Base-by-base conservation (phyloP, 2,113 vertebrate genomes). In the Gobiocypris rarus region DNA sequence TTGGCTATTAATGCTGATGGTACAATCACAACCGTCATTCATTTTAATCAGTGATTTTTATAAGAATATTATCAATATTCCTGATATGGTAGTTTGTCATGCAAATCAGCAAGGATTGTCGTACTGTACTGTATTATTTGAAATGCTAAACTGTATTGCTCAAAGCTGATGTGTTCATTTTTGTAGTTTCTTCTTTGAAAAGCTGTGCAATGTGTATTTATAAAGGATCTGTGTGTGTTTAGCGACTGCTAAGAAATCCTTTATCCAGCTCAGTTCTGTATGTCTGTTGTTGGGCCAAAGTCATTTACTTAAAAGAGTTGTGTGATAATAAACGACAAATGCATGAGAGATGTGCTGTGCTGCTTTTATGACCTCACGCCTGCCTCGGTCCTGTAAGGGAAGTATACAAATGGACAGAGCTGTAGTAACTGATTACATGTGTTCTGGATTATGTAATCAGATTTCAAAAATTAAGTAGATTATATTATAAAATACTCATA, bases 241-340 rank as follows among this genome's bases (percentile, higher is more conserved):
- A 45, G 9, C 8, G 24, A 3, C 14, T 65, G 22, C 26, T 71
- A 38, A 3, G n/a, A 24, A 65, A 26, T 24, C 43, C 75, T 50
- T 43, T 74, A 26, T 83, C 52, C 5, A 8, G 15, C 65, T 61
- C 13, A 28, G 8, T 67, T 28, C 38, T 82, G 70, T 82, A 43
- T 76, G 48, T 75, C 22, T 59, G 15, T 5, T 34, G 69, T 48
- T 81, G 61, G 24, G 65, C 67, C 67, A 74, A 79, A 80, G 67
- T 31, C n/a, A 24, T 75, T 34, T 52, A 31, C 48, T 70, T 22
- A 58, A 54, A 54, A 24, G 43, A 50, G 56, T 45, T 67, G 28
- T 76, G 48, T 81, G 70, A 79, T 69, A 76, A 81, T 82, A 84
- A 86, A 52, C 9, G 26, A 48, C 52, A 58, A 58, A 75, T 22